These are phyloP conservation scores for Sebastes matsubarae DNA, from an alignment of 2,797 vertebrate genomes.

Conservation along the genomic window DNA sequence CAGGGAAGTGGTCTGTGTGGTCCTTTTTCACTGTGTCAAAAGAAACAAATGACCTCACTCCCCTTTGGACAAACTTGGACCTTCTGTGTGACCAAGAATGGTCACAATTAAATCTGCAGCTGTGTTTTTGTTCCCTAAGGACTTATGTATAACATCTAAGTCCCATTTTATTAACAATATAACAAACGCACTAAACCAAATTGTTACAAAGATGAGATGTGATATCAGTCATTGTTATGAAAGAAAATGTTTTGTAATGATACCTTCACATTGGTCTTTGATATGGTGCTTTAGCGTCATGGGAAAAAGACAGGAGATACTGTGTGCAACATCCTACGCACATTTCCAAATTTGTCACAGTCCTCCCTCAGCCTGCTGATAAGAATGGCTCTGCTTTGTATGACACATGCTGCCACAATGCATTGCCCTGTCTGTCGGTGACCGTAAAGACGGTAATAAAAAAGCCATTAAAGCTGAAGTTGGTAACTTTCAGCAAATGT, in stretches of 20 bases:
- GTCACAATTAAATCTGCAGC: conserved; percentile 35
- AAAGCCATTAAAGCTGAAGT: not conserved
- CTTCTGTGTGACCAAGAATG: conserved; percentile 60
- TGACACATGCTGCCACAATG: conserved; percentile 16
- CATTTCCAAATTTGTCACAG: conserved; percentile 43
- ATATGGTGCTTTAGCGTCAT: conserved; percentile 25
- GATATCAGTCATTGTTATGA: not conserved
- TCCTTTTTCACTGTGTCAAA: conserved; percentile 47
- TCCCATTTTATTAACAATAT: not conserved
- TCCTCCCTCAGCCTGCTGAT: conserved; percentile 41
- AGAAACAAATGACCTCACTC: conserved; percentile 68
- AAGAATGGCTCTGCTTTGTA: conserved; percentile 40
- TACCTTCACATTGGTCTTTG: not conserved
- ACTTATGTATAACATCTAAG: not conserved
- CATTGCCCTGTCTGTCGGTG: not conserved
- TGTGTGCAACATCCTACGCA: conserved; percentile 25
- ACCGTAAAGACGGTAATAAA: not conserved
- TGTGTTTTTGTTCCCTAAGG: not conserved
- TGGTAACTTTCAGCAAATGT: not conserved
- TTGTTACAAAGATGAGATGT: not conserved
- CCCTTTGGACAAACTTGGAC: conserved; percentile 36
- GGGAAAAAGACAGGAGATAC: conserved; percentile 20
- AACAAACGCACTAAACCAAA: not conserved
- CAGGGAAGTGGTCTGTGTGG: conserved; percentile 35
- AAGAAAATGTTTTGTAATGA: not conserved